Evolutionary conservation across 1,140 invertebrate genomes (phyloP).

Genomic region (Penaeus japonicus): DNA sequence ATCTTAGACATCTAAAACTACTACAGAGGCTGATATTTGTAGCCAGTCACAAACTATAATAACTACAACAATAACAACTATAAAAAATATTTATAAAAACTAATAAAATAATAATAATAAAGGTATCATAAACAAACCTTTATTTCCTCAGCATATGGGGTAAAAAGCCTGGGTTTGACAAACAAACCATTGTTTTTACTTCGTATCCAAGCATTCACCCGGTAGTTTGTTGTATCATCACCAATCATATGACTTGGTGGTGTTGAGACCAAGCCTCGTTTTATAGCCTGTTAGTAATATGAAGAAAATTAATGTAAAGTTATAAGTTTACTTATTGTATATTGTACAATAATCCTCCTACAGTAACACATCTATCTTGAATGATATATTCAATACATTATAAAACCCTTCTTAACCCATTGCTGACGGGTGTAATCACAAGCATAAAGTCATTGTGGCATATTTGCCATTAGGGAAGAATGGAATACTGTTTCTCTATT

Average conservation of each 20-base stretch:
- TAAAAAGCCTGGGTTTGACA: conserved; percentile 86
- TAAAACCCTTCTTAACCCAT: too few species aligned
- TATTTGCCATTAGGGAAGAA: too few species aligned
- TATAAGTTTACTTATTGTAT: too few species aligned
- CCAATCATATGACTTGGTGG: conserved; percentile 88
- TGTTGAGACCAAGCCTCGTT: conserved; percentile 83
- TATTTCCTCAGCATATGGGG: conserved; percentile 93
- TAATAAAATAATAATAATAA: conserved; percentile 28
- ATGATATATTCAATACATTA: too few species aligned
- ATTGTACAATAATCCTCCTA: too few species aligned
- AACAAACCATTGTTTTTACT: conserved; percentile 80
- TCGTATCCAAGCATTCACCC: conserved; percentile 87
- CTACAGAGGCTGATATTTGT: too few species aligned
- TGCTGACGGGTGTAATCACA: too few species aligned
- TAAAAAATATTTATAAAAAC: not conserved
- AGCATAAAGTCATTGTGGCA: too few species aligned
- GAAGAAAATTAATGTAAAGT: not conserved
- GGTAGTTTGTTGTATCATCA: conserved; percentile 69
- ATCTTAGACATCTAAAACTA: too few species aligned
- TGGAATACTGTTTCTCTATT: too few species aligned
- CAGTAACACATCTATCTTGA: too few species aligned
- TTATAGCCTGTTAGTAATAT: conserved; percentile 67
- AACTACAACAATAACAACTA: not conserved
- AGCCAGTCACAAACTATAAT: not conserved
- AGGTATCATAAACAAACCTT: conserved; percentile 68